Conservation (phyloP, 2,113 vertebrate species). For the Hippoglossus stenolepis region DNA sequence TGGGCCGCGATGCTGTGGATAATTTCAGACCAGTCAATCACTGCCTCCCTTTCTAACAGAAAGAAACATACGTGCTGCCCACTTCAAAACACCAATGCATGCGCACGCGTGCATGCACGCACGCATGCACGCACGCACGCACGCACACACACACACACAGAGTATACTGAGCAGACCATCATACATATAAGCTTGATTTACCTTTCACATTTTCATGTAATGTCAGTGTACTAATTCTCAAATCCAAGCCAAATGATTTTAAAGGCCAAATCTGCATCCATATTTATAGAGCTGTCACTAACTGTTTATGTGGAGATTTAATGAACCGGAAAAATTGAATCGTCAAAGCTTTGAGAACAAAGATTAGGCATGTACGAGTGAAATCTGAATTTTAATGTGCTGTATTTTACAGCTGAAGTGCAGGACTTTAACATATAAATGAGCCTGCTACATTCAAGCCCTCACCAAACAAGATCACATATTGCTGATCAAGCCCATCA, state of each 20-base stretch:
- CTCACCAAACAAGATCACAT: background rate
- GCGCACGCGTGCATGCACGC: no score
- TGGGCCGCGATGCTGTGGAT: conserved; percentile 64
- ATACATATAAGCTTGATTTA: conserved; percentile 12
- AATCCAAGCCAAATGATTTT: conserved; percentile 34
- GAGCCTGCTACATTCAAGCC: background rate
- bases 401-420: background rate
- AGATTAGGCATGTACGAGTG: background rate
- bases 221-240: conserved; percentile 24
- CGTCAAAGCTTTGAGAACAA: conserved; percentile 3
- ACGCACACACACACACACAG: background rate
- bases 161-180: background rate
- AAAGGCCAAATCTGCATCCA: conserved; percentile 32
- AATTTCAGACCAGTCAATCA: conserved; percentile 81
- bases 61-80: conserved; percentile 15
- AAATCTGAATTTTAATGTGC: conserved; percentile 15
- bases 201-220: conserved; percentile 42
- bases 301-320: conserved; percentile 29
- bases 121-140: background rate
- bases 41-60: conserved; percentile 8
- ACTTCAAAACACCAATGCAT: background rate
- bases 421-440: background rate
- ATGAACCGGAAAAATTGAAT: conserved; percentile 8
- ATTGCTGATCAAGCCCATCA: background rate
- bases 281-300: conserved; percentile 22